Evolutionary conservation across 2,888 invertebrate species (phyloP).

Genomic region (Ligdia adustata): DNA sequence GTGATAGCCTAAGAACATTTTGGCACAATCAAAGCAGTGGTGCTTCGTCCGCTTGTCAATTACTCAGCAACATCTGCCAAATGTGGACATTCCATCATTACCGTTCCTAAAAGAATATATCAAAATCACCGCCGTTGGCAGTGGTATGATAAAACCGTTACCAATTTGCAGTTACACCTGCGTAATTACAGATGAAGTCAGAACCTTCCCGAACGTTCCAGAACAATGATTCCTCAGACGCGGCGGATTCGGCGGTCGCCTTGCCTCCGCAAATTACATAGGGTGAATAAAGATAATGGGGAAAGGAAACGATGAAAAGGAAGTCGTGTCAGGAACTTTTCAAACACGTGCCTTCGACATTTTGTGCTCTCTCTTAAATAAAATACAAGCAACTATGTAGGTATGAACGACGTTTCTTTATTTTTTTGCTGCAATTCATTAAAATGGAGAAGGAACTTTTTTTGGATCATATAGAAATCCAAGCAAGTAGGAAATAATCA

Average conservation of each 20-base stretch:
- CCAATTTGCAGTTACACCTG: constrained; percentile 33
- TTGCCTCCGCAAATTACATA: constrained; percentile 43
- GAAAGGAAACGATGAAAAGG: constrained; percentile 39
- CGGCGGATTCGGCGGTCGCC: constrained; percentile 22
- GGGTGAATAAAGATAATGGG: constrained; percentile 47
- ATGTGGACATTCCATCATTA: constrained; percentile 10
- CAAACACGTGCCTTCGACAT: constrained; percentile 14
- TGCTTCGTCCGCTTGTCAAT: no score
- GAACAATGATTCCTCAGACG: constrained; percentile 37
- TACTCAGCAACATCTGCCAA: neutral
- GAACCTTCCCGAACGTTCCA: constrained; percentile 28
- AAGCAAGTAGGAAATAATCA: neutral
- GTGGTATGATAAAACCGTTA: constrained; percentile 17
- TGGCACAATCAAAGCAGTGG: no score
- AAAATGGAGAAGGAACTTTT: no score
- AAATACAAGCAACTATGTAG: no score
- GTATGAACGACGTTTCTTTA: no score
- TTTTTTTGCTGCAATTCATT: no score
- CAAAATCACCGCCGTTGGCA: constrained; percentile 8
- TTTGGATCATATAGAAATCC: no score
- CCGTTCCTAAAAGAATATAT: neutral
- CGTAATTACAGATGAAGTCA: constrained; percentile 28
- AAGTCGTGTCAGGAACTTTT: constrained; percentile 33
- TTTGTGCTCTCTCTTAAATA: no score
- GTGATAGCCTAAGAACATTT: no score